Evolutionary conservation across 2,888 invertebrate genomes (phyloP), one percentile per base, ranked within the genome.

Genomic region (Celastrina argiolus): DNA sequence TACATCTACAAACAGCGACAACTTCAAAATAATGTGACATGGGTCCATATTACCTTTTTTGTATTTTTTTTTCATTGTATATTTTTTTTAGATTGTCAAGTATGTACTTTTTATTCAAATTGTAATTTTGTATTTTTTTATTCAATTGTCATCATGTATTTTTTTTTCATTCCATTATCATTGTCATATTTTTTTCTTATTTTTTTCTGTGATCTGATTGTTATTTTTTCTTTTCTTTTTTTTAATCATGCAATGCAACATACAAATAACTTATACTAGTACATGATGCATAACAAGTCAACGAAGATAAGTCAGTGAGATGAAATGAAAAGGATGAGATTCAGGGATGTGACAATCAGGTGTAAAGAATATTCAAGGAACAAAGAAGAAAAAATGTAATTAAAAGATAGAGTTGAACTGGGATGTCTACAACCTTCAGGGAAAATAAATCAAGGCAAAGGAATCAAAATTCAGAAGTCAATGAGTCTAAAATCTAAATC

Each of bases 1-100:
- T 81, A 82, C 76, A 89, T 92, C 92, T 92, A 89, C 81, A 88
- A 88, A 85, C 75, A 81, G 82, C 74, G 71, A 66, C 70, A 74
- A 69, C 63, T 74, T 71, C 69, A 71, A 56, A 68, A 69, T 66
- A 68, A 67, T 68, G 67, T 67, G 61, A 68, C 68, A 66, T 71
- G 56, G n/a, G 65, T 61, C 61, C 16, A 45, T 18, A 31, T 63
- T 26, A 22, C 5, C 28, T 18, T 36, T 56, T 16, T n/a, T 26
- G 2, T 26, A 70, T 69, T 72, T 69, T 68, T 73, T 73, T 69
- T 69, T 68, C 65, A 65, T 66, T 63, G 59, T 7, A 31, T 5
- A 31, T 31, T 31, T 31, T 31, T 51, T 51, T 51, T 14, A 3
- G 51, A 22, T 51, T 12, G 51, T 51, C 12, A 31, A 4, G n/a